Conservation (phyloP, 2,888 invertebrate genomes). For the Neoaliturus tenellus region DNA sequence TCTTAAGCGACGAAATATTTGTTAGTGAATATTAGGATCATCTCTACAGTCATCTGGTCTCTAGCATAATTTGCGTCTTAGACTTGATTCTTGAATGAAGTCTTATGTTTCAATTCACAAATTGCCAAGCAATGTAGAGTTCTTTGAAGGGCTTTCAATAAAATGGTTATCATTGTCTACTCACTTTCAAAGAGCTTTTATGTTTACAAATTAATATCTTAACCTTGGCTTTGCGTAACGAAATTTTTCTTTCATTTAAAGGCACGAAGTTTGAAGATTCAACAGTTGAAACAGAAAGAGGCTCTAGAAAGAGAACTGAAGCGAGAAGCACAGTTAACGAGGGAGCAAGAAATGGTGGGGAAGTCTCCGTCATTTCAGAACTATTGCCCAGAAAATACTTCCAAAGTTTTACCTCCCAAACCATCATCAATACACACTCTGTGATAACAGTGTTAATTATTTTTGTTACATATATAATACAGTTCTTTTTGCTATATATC, state of each 20-base stretch:
- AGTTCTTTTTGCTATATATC: no score
- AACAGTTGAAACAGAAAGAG: constrained; percentile 48
- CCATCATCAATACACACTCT: not conserved
- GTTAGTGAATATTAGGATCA: no score
- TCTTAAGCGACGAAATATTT: no score
- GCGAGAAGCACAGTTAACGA: constrained; percentile 35
- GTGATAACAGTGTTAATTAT: not conserved
- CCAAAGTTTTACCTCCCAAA: constrained; percentile 10
- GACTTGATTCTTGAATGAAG: no score
- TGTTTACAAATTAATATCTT: not conserved
- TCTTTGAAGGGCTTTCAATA: not conserved
- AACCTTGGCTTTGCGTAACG: not conserved
- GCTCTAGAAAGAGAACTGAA: constrained; percentile 29
- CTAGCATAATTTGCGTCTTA: no score
- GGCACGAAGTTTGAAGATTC: constrained; percentile 45
- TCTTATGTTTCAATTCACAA: not conserved
- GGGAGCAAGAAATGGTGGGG: constrained; percentile 45
- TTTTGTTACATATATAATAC: no score
- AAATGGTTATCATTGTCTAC: not conserved
- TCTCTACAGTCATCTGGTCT: no score
- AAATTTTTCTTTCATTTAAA: not conserved
- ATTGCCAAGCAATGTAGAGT: not conserved
- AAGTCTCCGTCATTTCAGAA: not conserved
- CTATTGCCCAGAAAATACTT: not conserved
- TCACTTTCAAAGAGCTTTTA: no score